Evolutionary conservation across 2,113 vertebrate species (phyloP), one percentile per base, ranked within the genome.

Genomic region (Sciurus niger): DNA sequence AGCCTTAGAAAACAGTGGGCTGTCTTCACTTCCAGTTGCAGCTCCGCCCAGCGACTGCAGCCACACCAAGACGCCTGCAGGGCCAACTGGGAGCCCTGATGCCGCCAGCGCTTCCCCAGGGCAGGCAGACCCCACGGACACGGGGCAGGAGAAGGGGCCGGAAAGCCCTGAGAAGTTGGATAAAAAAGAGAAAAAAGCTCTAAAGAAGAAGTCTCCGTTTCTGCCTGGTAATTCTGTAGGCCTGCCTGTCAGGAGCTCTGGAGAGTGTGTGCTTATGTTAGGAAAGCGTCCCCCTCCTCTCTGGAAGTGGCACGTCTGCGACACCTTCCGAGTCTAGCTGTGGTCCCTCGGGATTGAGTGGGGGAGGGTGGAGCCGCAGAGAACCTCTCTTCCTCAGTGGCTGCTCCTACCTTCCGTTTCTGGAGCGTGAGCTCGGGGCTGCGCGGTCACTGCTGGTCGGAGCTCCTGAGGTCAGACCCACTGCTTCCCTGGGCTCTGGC

Each of bases 1-100:
- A 99, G 99, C 99, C 92, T 98, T 99, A 98, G 99, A 99, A 98
- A 99, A 99, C 99, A 99, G 99, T 40, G 99, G 99, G 13, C 98
- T 99, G 96, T 99, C 99, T 87, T 99, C 99, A 84, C 99, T 99
- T 97, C 99, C 99, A 6, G 99, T 99, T 97, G 99, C 98, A 98
- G 98, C 98, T 24, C 99, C 98, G 98, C 90, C 99, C 25, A 98
- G 99, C 93, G 99, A 99, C 84, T 97, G 99, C 40, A 93, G 93
- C 88, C 98, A 98, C 4, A 48, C 98, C 67, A 99, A 99, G 97
- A 90, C 98, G 13, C 16, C 97, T 6, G 90, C 97, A 28, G 9
- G 97, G 7, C 99, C 98, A 95, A 98, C 98, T 91, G 98, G 98
- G 84, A 96, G 96, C 67, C 93, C 63, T 90, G 98, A 96, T 3